Conservation (phyloP, 2,888 invertebrate genomes). For the Chromoteleia sp. region DNA sequence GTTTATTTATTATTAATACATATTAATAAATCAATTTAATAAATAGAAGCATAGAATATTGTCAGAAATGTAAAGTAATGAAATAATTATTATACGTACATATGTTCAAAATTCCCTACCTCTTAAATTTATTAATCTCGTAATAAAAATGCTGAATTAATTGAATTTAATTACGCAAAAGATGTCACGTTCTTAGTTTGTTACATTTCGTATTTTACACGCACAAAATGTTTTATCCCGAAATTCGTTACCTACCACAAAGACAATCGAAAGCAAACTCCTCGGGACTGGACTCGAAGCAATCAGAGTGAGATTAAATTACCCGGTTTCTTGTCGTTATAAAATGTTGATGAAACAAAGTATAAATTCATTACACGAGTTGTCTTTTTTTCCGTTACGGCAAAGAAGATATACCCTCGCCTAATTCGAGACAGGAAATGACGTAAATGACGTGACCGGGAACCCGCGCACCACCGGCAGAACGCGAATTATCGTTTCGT, state of each 20-base stretch:
- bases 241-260: slow-evolving; percentile 24
- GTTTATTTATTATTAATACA: too few relatives aligned
- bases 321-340: slow-evolving; percentile 53
- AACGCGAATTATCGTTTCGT: slow-evolving; percentile 72
- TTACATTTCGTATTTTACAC: too few relatives aligned
- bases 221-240: too few relatives aligned
- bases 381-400: slow-evolving; percentile 56
- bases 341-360: slow-evolving; percentile 67
- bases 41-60: too few relatives aligned
- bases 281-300: slow-evolving; percentile 14
- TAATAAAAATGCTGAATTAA: too few relatives aligned
- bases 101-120: too few relatives aligned
- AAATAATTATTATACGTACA: too few relatives aligned
- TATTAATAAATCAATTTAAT: too few relatives aligned
- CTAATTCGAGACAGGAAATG: slow-evolving; percentile 74
- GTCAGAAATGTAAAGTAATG: too few relatives aligned
- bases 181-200: too few relatives aligned
- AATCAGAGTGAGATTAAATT: slow-evolving; percentile 59
- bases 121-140: too few relatives aligned
- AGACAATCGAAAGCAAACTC: slow-evolving; percentile 37
- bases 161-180: too few relatives aligned
- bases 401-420: slow-evolving; percentile 63
- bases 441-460: slow-evolving; percentile 70
- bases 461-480: slow-evolving; percentile 60
- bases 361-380: slow-evolving; percentile 63